These are phyloP conservation scores for Copidosoma floridanum DNA, from an alignment of 1,140 invertebrate genomes.

Conservation along the genomic window DNA sequence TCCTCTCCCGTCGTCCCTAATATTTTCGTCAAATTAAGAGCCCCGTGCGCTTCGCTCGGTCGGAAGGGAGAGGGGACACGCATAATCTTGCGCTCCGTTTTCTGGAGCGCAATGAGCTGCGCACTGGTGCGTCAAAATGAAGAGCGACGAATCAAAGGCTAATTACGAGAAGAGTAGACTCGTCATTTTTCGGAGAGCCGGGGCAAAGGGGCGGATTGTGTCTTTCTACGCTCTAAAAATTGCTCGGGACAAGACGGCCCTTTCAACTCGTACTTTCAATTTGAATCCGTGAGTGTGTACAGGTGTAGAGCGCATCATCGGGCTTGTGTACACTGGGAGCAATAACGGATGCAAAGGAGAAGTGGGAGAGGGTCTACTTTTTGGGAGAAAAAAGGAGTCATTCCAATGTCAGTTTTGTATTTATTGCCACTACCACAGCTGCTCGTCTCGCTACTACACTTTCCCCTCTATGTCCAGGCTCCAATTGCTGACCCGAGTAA, in stretches of 20 bases:
- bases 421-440: slow-evolving; percentile 15
- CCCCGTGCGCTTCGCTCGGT: neutral
- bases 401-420: slow-evolving; percentile 34
- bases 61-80: too few relatives aligned
- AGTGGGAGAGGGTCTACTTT: too few relatives aligned
- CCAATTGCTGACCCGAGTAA: neutral
- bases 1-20: neutral
- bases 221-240: too few relatives aligned
- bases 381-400: slow-evolving; percentile 8
- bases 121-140: neutral
- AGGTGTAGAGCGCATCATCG: too few relatives aligned
- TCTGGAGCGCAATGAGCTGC: neutral
- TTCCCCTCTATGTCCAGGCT: neutral
- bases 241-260: too few relatives aligned
- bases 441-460: neutral
- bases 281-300: too few relatives aligned
- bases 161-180: slow-evolving; percentile 32
- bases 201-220: too few relatives aligned
- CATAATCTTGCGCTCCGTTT: neutral
- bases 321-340: too few relatives aligned
- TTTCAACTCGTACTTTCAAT: too few relatives aligned
- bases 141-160: slow-evolving; percentile 30
- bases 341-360: too few relatives aligned
- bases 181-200: too few relatives aligned
- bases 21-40: neutral